phyloP scores from a whole-genome alignment of 1,140 invertebrate species.

The Halictus rubicundus region DNA sequence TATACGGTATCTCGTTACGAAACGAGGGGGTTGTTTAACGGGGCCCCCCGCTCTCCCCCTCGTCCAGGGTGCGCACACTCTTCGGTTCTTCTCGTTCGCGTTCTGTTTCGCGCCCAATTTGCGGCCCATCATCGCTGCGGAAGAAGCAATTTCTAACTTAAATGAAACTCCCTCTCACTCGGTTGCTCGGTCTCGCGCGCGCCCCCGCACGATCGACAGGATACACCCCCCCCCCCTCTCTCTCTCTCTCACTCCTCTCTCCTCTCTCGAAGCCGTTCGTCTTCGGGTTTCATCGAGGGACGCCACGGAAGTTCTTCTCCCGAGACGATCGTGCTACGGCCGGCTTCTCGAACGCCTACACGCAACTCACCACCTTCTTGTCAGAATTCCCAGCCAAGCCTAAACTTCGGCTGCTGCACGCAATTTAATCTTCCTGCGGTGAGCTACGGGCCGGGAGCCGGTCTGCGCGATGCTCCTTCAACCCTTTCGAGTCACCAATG shows the following conservation, averaged over 20 bases:
- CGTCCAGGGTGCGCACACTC: slow-evolving; percentile 52
- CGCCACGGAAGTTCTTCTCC: slow-evolving; percentile 48
- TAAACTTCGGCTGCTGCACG: slow-evolving; percentile 36
- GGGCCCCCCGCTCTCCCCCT: neutral
- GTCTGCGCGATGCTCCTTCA: neutral
- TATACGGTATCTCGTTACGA: slow-evolving; percentile 22
- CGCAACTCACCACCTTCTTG: slow-evolving; percentile 48
- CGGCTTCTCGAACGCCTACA: slow-evolving; percentile 33
- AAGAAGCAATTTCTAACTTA: slow-evolving; percentile 82
- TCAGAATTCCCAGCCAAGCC: slow-evolving; percentile 39
- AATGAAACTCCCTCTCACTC: slow-evolving; percentile 78
- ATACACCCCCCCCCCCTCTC: slow-evolving; percentile 19
- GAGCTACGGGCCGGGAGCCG: neutral
- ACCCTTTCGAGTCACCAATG: neutral
- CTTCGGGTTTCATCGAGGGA: slow-evolving; percentile 49
- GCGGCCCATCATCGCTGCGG: slow-evolving; percentile 80
- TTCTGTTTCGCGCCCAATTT: slow-evolving; percentile 80
- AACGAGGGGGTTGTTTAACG: slow-evolving; percentile 27
- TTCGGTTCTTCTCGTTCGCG: slow-evolving; percentile 67
- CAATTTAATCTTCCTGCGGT: slow-evolving; percentile 11
- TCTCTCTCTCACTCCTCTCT: slow-evolving; percentile 19
- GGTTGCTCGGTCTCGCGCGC: slow-evolving; percentile 55
- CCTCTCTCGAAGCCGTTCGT: slow-evolving; percentile 9
- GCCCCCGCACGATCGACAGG: slow-evolving; percentile 54
- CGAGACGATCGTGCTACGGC: slow-evolving; percentile 41